Base-by-base conservation (phyloP, 2,888 invertebrate species). In the Zygogramma bicolorata region DNA sequence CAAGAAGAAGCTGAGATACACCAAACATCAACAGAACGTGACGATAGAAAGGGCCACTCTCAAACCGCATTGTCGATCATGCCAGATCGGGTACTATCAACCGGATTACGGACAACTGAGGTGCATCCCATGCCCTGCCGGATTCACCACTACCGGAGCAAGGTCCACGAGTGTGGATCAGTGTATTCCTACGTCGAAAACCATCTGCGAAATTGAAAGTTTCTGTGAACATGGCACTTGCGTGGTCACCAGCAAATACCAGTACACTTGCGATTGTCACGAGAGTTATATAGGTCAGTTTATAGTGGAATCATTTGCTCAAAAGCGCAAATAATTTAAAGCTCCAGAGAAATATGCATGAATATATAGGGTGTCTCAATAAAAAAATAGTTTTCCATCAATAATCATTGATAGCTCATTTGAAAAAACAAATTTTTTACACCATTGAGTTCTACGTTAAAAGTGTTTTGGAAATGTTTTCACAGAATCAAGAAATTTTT, bases 11-110 rank as follows among this genome's bases (percentile, higher is more conserved):
- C 75, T 86, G 3, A 82, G 79, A 74, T 74, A 76, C 25, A 80
- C 82, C 2, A 84, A 80, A 75, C 80, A 80, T 25, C 77, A 82
- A 49, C 81, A 81, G 13, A 80, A 83, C 40, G 63, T 74, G 3
- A 80, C 81, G 6, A 77, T 85, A 8, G 84, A 84, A 65, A 81
- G 85, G 8, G 87, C 88, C 2, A 91, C 91, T 3, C 83, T 91
- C 27, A 85, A 86, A 77, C 91, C 91, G 1, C 90, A 86, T 71
- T 88, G 91, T 79, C 87, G 87, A 71, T 88, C 89, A 1, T 92
- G 92, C 81, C 88, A 88, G 5, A 79, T 88, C 57, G 92, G 92
- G 0, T 89, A 88, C 65, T 93, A 91, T 82, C 93, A 93, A 83
- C 86, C 90, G 1, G 77, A 85, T 13, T 90, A 89, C 78, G 92